Conservation (phyloP, 2,888 invertebrate species). For the Eilema depressum region DNA sequence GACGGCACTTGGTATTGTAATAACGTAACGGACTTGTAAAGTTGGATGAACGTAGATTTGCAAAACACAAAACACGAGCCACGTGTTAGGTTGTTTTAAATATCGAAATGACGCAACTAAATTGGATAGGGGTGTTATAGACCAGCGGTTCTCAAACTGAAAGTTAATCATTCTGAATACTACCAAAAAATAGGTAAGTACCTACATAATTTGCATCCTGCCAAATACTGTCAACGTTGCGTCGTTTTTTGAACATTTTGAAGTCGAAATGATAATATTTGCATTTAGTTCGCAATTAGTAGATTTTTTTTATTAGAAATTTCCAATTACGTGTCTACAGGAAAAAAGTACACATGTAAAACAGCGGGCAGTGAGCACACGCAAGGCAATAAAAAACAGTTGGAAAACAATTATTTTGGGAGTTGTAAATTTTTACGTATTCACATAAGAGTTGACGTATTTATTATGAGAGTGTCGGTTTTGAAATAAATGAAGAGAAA, state of each 20-base stretch:
- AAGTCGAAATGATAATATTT: no score
- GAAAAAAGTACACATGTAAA: not conserved
- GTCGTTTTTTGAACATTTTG: not conserved
- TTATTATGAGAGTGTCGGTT: not conserved
- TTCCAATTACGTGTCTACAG: not conserved
- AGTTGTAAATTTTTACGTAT: not conserved
- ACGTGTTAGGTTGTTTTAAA: slow-evolving; percentile 16
- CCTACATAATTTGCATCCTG: not conserved
- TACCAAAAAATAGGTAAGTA: no score
- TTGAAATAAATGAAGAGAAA: not conserved
- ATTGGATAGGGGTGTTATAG: not conserved
- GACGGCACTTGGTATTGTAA: slow-evolving; percentile 24
- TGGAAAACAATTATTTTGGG: not conserved
- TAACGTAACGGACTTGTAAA: slow-evolving; percentile 21
- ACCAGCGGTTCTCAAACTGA: slow-evolving; percentile 6
- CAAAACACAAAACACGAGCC: slow-evolving; percentile 16
- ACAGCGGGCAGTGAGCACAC: not conserved
- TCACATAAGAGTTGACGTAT: not conserved
- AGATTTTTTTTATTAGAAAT: no score
- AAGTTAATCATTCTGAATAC: not conserved
- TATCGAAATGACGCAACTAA: slow-evolving; percentile 10
- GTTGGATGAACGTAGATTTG: slow-evolving; percentile 20
- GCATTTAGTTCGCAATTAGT: no score
- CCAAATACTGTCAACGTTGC: no score
- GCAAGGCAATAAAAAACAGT: not conserved